Evolutionary conservation across 1,140 invertebrate genomes (phyloP).

Genomic region (Bacillus rossius): DNA sequence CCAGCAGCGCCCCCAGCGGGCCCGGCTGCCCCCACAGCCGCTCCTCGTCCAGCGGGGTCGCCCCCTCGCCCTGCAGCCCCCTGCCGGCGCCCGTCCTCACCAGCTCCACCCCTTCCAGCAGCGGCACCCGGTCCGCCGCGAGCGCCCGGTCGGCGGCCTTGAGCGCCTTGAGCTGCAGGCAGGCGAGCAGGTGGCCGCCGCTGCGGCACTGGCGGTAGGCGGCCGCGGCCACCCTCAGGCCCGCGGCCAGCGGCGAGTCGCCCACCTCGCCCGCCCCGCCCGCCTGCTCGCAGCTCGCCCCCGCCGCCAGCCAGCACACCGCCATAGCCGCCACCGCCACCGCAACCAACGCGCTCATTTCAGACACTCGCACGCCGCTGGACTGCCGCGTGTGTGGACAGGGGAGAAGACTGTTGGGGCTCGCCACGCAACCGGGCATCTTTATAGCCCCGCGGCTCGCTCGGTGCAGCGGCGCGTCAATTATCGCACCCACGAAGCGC

Average conservation of each 20-base stretch:
- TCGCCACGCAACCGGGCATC: too few relatives aligned
- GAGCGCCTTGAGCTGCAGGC: slow-evolving; percentile 58
- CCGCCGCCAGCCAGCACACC: not conserved
- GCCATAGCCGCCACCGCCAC: not conserved
- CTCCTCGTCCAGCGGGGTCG: slow-evolving; percentile 35
- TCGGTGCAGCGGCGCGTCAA: not conserved
- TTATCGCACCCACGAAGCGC: not conserved
- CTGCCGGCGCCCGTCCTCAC: slow-evolving; percentile 41
- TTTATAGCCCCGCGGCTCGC: too few relatives aligned
- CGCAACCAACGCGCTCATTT: not conserved
- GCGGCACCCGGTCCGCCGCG: slow-evolving; percentile 51
- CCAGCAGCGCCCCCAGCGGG: slow-evolving; percentile 49
- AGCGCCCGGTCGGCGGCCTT: slow-evolving; percentile 56
- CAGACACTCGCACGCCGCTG: too few relatives aligned
- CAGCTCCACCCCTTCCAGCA: slow-evolving; percentile 54
- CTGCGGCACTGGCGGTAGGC: slow-evolving; percentile 55
- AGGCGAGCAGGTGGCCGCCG: slow-evolving; percentile 55
- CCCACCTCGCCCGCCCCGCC: not conserved
- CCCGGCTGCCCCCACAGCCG: slow-evolving; percentile 29
- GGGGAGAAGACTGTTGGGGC: too few relatives aligned
- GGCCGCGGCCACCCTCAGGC: slow-evolving; percentile 15
- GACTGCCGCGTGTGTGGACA: too few relatives aligned
- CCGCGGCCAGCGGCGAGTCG: not conserved
- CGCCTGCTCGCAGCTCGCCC: not conserved
- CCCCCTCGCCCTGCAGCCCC: slow-evolving; percentile 45